Evolutionary conservation across 2,888 invertebrate genomes (phyloP).

Genomic region (Brachypalpus laphriformis): DNA sequence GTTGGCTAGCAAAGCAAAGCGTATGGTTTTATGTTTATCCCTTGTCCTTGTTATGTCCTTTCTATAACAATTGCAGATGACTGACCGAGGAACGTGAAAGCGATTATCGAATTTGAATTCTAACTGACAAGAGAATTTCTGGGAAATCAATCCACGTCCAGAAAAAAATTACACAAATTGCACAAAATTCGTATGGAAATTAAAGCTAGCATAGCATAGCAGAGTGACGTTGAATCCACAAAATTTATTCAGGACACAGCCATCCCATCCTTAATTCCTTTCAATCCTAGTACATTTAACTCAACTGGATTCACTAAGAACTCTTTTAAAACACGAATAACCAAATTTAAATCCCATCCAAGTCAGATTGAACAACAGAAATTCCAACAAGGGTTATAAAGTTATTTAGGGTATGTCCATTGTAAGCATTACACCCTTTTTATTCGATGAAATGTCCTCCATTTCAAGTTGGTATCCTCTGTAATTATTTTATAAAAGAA

Average conservation of each 20-base stretch:
- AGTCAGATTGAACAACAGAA: not conserved
- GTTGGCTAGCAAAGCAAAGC: too few species aligned
- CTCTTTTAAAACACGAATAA: not conserved
- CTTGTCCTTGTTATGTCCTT: too few species aligned
- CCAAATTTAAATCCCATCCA: not conserved
- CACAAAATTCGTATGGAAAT: too few species aligned
- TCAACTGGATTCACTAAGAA: not conserved
- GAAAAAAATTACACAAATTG: too few species aligned
- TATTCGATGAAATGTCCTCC: not conserved
- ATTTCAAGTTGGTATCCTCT: not conserved
- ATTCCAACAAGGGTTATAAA: not conserved
- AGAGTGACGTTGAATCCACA: too few species aligned
- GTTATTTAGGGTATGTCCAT: not conserved
- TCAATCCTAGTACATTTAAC: not conserved
- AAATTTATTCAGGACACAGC: not conserved
- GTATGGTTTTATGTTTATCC: too few species aligned
- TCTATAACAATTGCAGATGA: too few species aligned
- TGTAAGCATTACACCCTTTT: not conserved
- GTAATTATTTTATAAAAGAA: slow-evolving; percentile 19
- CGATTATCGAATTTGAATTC: too few species aligned
- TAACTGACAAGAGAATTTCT: too few species aligned
- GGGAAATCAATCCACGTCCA: too few species aligned
- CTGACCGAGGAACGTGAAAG: too few species aligned
- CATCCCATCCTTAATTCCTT: not conserved
- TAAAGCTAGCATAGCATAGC: too few species aligned